Conservation (phyloP, 2,888 invertebrate species). For the Nemoura dubitans region DNA sequence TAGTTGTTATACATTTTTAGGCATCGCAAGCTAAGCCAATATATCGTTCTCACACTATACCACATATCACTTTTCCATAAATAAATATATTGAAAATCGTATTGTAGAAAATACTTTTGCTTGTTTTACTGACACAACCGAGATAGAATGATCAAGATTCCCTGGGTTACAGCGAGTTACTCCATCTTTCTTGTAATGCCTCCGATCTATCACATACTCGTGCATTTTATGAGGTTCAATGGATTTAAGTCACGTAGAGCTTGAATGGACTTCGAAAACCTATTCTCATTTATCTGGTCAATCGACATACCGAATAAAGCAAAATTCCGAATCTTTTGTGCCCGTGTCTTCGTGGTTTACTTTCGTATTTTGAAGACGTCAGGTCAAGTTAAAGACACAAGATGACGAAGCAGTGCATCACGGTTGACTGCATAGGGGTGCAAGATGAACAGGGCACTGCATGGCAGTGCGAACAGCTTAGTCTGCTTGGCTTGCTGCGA, state of each 20-base stretch:
- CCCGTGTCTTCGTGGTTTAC: not conserved
- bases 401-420: not conserved
- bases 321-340: not conserved
- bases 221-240: not conserved
- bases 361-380: not conserved
- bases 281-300: not conserved
- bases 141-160: not conserved
- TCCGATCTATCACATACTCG: not conserved
- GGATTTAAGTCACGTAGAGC: not conserved
- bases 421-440: not conserved
- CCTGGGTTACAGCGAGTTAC: not conserved
- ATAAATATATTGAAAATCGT: no score
- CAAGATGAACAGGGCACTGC: not conserved
- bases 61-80: no score
- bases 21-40: no score
- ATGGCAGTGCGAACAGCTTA: not conserved
- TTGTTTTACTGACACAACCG: not conserved
- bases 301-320: not conserved
- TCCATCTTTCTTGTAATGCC: not conserved
- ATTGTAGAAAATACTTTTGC: not conserved
- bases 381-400: not conserved
- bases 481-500: not conserved
- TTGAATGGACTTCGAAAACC: not conserved
- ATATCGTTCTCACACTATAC: no score
- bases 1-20: no score